Evolutionary conservation across 1,140 invertebrate species (phyloP).

Genomic region (Pemphigus obesinymphae): DNA sequence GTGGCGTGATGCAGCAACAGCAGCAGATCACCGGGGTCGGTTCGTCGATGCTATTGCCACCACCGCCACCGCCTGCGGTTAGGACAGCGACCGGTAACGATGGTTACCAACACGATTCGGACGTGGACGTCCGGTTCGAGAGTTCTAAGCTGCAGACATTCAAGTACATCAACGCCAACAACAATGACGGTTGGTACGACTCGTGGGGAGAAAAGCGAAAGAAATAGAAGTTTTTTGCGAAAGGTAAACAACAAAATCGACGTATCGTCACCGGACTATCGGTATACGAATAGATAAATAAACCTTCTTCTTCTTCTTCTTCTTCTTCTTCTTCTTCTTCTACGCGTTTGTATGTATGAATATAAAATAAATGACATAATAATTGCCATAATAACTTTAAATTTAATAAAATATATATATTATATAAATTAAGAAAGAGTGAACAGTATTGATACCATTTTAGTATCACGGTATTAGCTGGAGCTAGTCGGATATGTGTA

Average conservation of each 20-base stretch:
- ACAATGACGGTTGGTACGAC: slow-evolving; percentile 65
- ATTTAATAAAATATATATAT: no score
- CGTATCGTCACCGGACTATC: neutral
- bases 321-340: no score
- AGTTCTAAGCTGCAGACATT: slow-evolving; percentile 43
- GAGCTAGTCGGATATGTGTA: no score
- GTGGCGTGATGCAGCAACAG: slow-evolving; percentile 50
- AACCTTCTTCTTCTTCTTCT: no score
- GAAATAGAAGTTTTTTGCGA: neutral
- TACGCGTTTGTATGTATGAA: no score
- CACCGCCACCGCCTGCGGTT: slow-evolving; percentile 50
- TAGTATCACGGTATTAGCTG: no score
- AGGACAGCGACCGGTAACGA: slow-evolving; percentile 47
- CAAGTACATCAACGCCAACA: slow-evolving; percentile 42
- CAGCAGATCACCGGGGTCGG: slow-evolving; percentile 47
- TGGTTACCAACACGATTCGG: slow-evolving; percentile 46
- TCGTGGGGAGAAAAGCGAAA: slow-evolving; percentile 61
- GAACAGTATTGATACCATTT: no score
- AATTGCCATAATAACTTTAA: no score
- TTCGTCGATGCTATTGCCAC: slow-evolving; percentile 49
- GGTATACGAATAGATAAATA: neutral
- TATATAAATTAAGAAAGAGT: no score
- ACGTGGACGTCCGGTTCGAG: slow-evolving; percentile 21
- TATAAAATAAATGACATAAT: no score
- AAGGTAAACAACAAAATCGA: neutral